These are phyloP conservation scores for Canis aureus DNA, from an alignment of 2,113 vertebrate species.

Conservation along the genomic window DNA sequence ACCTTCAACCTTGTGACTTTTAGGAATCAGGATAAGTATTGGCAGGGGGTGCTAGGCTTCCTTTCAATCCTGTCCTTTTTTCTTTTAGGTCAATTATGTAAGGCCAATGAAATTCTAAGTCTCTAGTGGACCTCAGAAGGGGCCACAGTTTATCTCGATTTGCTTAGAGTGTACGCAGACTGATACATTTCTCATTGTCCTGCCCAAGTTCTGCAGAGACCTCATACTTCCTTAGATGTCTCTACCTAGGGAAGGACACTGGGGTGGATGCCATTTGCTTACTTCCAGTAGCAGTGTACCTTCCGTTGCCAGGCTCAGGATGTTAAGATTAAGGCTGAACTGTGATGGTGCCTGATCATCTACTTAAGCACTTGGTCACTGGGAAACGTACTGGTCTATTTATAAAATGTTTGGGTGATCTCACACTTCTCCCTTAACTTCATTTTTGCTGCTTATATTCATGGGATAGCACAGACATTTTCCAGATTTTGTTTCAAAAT, in stretches of 20 bases:
- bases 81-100: neutral
- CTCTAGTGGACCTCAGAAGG: neutral
- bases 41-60: neutral
- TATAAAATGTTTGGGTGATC: neutral
- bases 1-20: neutral
- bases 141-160: neutral
- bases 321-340: neutral
- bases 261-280: neutral
- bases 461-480: neutral
- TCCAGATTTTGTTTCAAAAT: neutral
- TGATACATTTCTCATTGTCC: neutral
- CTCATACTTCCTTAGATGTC: neutral
- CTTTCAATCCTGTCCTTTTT: neutral
- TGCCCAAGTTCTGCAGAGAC: neutral
- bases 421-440: neutral
- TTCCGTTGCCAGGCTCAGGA: neutral
- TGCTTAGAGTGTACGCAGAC: neutral
- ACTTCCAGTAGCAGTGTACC: fast-evolving
- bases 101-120: neutral
- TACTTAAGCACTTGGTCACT: too few species aligned
- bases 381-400: neutral
- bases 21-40: neutral
- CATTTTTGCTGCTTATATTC: neutral
- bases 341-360: too few species aligned
- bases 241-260: neutral